phyloP scores from a whole-genome alignment of 2,888 invertebrate genomes.

The Platerodrilus igneus region DNA sequence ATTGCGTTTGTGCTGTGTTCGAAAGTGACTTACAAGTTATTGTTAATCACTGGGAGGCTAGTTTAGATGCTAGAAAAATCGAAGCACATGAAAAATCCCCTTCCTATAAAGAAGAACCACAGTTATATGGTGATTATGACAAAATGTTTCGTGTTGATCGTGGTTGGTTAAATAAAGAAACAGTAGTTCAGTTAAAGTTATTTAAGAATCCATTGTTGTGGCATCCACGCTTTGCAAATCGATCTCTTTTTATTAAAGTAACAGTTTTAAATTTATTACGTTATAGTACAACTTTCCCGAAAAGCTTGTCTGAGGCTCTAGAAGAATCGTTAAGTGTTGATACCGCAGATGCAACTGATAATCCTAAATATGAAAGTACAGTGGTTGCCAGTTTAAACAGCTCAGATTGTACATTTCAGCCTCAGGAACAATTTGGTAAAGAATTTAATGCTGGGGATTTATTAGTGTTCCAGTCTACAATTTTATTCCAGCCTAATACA shows the following conservation, averaged over 20 bases:
- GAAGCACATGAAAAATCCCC: constrained; percentile 36
- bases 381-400: constrained; percentile 63
- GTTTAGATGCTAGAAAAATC: constrained; percentile 63
- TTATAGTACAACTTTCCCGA: constrained; percentile 35
- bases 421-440: constrained; percentile 80
- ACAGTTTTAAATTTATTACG: constrained; percentile 42
- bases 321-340: constrained; percentile 64
- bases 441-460: constrained; percentile 68
- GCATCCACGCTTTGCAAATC: constrained; percentile 66
- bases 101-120: constrained; percentile 43
- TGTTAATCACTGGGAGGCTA: constrained; percentile 78
- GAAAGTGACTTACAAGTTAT: constrained; percentile 57
- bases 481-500: constrained; percentile 67
- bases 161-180: constrained; percentile 82
- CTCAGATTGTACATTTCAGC: constrained; percentile 62
- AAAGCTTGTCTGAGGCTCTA: constrained; percentile 44
- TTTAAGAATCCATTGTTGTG: constrained; percentile 73
- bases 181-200: constrained; percentile 79
- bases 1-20: constrained; percentile 66
- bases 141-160: constrained; percentile 58
- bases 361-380: constrained; percentile 51
- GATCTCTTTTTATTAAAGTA: constrained; percentile 65
- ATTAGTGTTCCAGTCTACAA: constrained; percentile 73
- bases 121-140: constrained; percentile 64
- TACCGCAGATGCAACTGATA: constrained; percentile 55